phyloP scores from a whole-genome alignment of 2,113 vertebrate species.

The Zapornia atra region DNA sequence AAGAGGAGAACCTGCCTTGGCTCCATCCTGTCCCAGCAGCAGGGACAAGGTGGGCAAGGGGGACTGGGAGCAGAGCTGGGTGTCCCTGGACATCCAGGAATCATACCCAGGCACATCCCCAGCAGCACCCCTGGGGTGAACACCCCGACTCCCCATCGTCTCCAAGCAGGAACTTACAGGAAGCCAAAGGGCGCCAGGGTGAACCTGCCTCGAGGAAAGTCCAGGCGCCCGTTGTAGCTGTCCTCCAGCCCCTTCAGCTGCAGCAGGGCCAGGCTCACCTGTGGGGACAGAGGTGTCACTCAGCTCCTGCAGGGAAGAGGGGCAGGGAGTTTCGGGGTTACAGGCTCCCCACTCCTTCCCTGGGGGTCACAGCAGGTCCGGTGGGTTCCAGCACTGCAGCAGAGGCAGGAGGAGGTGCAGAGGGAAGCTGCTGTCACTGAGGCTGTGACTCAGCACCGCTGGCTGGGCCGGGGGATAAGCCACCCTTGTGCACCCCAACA shows the following conservation, averaged over 20 bases:
- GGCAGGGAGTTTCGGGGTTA: neutral
- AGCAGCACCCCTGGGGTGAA: neutral
- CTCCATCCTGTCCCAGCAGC: neutral
- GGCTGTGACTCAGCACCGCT: neutral
- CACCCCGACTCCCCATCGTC: neutral
- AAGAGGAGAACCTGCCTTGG: neutral
- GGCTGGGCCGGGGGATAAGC: neutral
- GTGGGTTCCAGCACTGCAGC: neutral
- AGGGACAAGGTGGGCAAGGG: neutral
- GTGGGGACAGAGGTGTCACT: neutral
- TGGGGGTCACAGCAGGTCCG: fast-evolving
- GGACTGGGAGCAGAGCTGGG: neutral
- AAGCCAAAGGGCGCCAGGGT: conserved; percentile 88
- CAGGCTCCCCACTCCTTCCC: neutral
- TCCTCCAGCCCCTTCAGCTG: conserved; percentile 95
- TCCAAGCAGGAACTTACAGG: conserved; percentile 79
- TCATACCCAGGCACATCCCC: no score
- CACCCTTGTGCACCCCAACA: neutral
- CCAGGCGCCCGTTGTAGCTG: conserved; percentile 79
- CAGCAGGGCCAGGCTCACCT: conserved; percentile 89
- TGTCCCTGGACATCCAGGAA: neutral
- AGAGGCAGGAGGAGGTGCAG: neutral
- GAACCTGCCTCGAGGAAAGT: conserved; percentile 78
- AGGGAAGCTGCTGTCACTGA: neutral
- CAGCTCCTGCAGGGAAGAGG: fast-evolving